phyloP scores from a whole-genome alignment of 2,888 invertebrate species.

The Habrosyne pyritoides region DNA sequence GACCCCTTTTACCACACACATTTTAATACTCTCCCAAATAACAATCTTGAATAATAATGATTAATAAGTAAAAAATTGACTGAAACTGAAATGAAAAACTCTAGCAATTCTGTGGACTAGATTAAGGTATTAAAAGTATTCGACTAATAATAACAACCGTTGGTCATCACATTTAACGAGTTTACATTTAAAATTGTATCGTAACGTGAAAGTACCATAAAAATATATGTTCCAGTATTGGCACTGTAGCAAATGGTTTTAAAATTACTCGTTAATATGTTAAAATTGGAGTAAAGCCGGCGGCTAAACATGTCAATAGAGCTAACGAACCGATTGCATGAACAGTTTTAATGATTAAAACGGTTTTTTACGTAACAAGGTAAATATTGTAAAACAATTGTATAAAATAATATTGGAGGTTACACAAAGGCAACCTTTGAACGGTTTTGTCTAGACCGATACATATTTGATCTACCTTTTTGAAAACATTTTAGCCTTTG shows the following conservation, averaged over 20 bases:
- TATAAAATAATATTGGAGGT: constrained; percentile 21
- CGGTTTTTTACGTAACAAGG: constrained; percentile 20
- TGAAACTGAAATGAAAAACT: no score
- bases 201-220: constrained; percentile 44
- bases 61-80: no score
- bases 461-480: constrained; percentile 23
- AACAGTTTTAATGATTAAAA: constrained; percentile 39
- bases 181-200: constrained; percentile 39
- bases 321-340: constrained; percentile 56
- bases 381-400: constrained; percentile 28
- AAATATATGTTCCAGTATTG: constrained; percentile 17
- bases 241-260: constrained; percentile 39
- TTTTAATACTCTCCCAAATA: no score
- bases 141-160: constrained; percentile 33
- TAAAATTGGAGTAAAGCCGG: constrained; percentile 53
- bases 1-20: background rate
- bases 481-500: constrained; percentile 15
- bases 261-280: constrained; percentile 61
- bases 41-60: no score
- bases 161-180: constrained; percentile 36
- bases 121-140: constrained; percentile 37
- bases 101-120: no score
- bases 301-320: constrained; percentile 52
- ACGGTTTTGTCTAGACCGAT: constrained; percentile 37
- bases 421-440: constrained; percentile 19